phyloP scores from a whole-genome alignment of 2,113 vertebrate genomes.

The Crypturellus undulatus region DNA sequence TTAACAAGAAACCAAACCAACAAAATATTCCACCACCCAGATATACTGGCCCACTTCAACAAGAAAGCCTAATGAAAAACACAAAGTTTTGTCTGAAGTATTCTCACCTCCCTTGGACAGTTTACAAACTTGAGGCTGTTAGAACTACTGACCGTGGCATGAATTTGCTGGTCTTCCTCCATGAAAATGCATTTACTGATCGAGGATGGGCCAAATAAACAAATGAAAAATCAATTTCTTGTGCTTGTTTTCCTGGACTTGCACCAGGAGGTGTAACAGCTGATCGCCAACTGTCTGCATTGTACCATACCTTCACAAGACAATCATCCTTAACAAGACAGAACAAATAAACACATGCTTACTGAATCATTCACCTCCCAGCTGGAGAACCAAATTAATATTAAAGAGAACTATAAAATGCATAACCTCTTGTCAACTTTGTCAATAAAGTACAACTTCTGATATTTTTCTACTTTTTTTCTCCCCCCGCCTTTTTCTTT shows the following conservation, averaged over 20 bases:
- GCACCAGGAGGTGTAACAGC: constrained; percentile 79
- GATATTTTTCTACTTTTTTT: not conserved
- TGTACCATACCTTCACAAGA: constrained; percentile 97
- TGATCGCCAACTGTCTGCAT: constrained; percentile 89
- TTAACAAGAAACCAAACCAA: not conserved
- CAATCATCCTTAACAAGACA: constrained; percentile 88
- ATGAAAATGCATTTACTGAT: constrained; percentile 95
- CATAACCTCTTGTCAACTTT: too few relatives aligned
- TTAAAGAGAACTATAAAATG: not conserved
- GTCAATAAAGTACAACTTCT: not conserved
- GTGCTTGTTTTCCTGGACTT: constrained; percentile 78
- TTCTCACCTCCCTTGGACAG: not conserved
- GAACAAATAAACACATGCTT: not conserved
- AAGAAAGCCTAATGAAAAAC: not conserved
- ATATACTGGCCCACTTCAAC: not conserved
- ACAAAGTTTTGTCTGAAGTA: not conserved
- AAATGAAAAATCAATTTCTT: constrained; percentile 92
- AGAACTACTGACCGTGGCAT: constrained; percentile 88
- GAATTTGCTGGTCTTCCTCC: constrained; percentile 97
- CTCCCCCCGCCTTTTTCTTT: not conserved
- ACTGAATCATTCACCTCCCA: not conserved
- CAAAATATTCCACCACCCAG: too few relatives aligned
- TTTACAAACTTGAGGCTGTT: not conserved
- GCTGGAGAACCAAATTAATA: not conserved
- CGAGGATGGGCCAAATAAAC: constrained; percentile 96